Evolutionary conservation across 2,888 invertebrate genomes (phyloP), one percentile per base, ranked within the genome.

Genomic region (Cerastis rubricosa): DNA sequence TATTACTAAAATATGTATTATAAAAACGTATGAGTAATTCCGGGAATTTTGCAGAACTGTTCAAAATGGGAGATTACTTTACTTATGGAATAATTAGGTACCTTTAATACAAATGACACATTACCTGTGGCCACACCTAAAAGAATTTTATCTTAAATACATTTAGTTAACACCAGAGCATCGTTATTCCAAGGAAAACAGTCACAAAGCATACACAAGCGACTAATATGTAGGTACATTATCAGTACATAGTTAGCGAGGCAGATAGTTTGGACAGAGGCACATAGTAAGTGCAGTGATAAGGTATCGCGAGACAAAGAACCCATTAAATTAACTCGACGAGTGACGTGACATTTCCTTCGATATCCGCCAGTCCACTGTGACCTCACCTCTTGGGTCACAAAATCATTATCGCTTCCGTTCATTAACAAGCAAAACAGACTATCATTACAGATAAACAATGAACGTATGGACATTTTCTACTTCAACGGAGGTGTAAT

Each of bases 271-370:
- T 87, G 88, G 89, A 91, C 90, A 91, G 90, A 90, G 88, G 88
- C 90, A 90, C 91, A 90, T 87, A 90, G 89, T 91, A 89, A 91
- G 87, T 90, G 89, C 90, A 89, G 88, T 93, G 96, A 96, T 96
- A 96, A 95, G 92, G 91, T 96, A 95, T 95, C 94, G 90, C 90
- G 91, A 95, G 95, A 96, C 96, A 96, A 96, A 96, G 96, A 96
- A 94, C 96, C 94, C 95, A 96, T 96, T 95, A 96, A 94, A 92
- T 93, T 89, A 91, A 93, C 91, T 93, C 92, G 91, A 87, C 90
- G 93, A 93, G 92, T 94, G 96, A 96, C 94, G 94, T 94, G 96
- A 95, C 96, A 94, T 95, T 96, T 96, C 96, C 96, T 96, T 94
- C 94, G 96, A 95, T 95, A 96, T 95, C 94, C 94, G 91, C 91